Conservation (phyloP, 2,113 vertebrate species). For the Penelope pileata region DNA sequence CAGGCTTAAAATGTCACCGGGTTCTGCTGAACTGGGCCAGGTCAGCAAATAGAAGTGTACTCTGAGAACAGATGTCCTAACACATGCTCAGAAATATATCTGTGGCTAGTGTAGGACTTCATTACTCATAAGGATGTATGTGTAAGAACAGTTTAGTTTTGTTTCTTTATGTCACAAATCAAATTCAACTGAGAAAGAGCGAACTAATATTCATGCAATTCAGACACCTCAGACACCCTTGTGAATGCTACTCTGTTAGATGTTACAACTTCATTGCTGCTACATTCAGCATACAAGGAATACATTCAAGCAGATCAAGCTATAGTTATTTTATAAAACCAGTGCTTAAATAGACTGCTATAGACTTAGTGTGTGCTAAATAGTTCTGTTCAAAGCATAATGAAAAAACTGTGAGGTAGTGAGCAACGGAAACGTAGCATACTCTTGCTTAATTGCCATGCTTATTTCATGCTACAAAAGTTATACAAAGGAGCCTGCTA, state of each 20-base stretch:
- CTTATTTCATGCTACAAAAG: not conserved
- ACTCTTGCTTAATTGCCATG: not conserved
- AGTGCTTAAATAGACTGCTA: too few species aligned
- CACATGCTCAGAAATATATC: not conserved
- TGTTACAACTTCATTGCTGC: not conserved
- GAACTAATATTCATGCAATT: not conserved
- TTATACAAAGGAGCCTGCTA: not conserved
- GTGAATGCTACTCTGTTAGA: not conserved
- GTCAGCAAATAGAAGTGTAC: not conserved
- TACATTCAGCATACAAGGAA: not conserved
- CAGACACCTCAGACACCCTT: not conserved
- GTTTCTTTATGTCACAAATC: not conserved
- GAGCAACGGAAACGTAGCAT: not conserved
- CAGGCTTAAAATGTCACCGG: not conserved
- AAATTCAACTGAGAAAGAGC: not conserved
- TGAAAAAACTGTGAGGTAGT: not conserved
- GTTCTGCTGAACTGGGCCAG: not conserved
- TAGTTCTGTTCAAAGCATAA: not conserved
- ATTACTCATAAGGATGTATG: not conserved
- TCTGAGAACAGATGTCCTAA: not conserved
- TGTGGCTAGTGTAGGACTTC: rapidly evolving
- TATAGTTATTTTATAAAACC: too few species aligned
- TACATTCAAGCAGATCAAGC: not conserved
- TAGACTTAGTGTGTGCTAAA: too few species aligned
- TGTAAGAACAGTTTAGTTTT: not conserved